phyloP scores from a whole-genome alignment of 2,888 invertebrate genomes.

The Cryptocephalus moraei region DNA sequence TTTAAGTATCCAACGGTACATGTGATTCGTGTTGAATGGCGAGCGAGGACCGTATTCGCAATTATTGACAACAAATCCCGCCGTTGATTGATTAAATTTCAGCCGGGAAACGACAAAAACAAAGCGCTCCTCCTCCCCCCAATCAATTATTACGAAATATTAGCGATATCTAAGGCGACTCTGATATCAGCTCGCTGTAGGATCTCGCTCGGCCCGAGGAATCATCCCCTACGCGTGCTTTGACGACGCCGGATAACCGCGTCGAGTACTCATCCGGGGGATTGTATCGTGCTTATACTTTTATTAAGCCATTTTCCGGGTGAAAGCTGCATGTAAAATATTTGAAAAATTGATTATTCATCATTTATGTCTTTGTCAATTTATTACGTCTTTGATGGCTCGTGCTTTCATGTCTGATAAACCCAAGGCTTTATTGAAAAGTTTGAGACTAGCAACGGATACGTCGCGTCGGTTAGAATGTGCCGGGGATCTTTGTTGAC shows the following conservation, averaged over 20 bases:
- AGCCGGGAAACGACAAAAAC: no score
- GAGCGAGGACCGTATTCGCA: no score
- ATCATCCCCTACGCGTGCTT: conserved; percentile 2
- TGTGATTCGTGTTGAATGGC: no score
- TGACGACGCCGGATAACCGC: background rate
- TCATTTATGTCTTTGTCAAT: conserved; percentile 29
- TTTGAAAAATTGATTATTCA: conserved; percentile 34
- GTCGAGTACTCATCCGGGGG: conserved; percentile 12
- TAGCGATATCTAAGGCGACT: conserved; percentile 10
- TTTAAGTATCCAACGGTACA: no score
- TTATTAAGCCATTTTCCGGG: conserved; percentile 34
- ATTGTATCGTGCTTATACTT: conserved; percentile 29
- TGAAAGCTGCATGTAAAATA: conserved; percentile 30
- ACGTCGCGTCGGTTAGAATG: background rate
- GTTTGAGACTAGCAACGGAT: conserved; percentile 1
- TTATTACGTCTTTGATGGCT: conserved; percentile 25
- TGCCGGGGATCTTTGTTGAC: no score
- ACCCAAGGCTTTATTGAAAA: conserved; percentile 19
- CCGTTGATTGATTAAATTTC: no score
- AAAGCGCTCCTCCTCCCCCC: background rate
- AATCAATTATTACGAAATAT: conserved; percentile 11
- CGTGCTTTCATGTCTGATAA: conserved; percentile 18
- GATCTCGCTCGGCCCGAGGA: background rate
- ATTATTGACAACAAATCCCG: no score
- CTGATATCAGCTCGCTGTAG: conserved; percentile 4